Evolutionary conservation across 2,797 vertebrate genomes (phyloP), one percentile per base, ranked within the genome.

Genomic region (Dromococcyx pavoninus): DNA sequence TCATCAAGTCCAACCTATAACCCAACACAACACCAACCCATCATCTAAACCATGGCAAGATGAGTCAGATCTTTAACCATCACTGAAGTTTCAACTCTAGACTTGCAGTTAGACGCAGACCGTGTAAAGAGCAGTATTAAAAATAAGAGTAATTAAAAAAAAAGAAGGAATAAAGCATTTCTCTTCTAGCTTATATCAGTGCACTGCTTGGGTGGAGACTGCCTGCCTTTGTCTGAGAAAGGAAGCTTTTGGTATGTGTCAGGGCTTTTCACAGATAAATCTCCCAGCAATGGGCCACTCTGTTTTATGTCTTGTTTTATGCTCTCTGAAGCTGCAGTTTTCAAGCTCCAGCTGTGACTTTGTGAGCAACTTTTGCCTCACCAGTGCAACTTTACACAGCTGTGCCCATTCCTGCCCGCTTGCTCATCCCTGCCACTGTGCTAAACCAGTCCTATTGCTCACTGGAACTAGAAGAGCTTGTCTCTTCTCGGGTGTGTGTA

Each of bases 161-260:
- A 12, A 25, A 37, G 6, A 25, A 7, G 10, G 27, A 44, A 44
- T 43, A 10, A 0, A 0, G 6, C 54, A 16, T 66, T 80, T 82
- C 11, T 89, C 81, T 67, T 13, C 33, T 64, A 23, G 25, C 33
- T 48, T n/a, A n/a, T 53, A 14, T n/a, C 93, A 50, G 43, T 4
- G 10, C 48, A 23, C 13, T 77, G 43, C 30, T 35, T 89, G 30
- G 11, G 28, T 66, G 56, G 15, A 27, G 10, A 17, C 46, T 56
- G 30, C 22, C 44, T 71, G 28, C 32, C n/a, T 67, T 82, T 53
- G 37, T 75, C 28, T 46, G 39, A 28, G 24, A 37, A 61, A 56
- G 28, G 13, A 76, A 53, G n/a, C 46, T 88, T 75, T 86, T 0
- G 0, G 18, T 57, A 54, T 28, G 8, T 77, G n/a, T 72, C 46